Conservation (phyloP, 2,888 invertebrate species). For the Eupeodes latifasciatus region DNA sequence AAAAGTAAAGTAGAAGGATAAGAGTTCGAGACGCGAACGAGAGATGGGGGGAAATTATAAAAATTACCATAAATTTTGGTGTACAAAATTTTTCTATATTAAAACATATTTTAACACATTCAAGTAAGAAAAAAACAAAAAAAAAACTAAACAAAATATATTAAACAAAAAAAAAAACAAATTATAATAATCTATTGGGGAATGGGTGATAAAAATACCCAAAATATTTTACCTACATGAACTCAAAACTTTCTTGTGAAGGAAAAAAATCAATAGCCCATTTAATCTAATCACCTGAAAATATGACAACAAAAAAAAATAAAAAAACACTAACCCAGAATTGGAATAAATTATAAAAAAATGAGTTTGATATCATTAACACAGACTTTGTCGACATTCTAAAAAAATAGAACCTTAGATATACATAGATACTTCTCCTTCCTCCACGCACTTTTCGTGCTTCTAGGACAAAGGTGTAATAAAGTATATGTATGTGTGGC, state of each 20-base stretch:
- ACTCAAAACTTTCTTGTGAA: slow-evolving; percentile 30
- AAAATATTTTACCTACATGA: slow-evolving; percentile 16
- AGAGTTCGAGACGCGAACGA: background rate
- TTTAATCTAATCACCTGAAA: slow-evolving; percentile 72
- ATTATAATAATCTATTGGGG: slow-evolving; percentile 22
- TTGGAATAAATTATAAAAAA: slow-evolving; percentile 74
- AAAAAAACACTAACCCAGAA: slow-evolving; percentile 56
- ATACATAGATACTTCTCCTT: background rate
- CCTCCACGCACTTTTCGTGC: slow-evolving; percentile 46
- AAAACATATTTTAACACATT: slow-evolving; percentile 22
- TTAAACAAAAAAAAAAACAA: slow-evolving; percentile 14
- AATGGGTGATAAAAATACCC: slow-evolving; percentile 5
- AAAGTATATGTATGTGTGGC: slow-evolving; percentile 31
- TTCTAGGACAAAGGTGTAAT: slow-evolving; percentile 55
- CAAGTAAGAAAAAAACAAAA: background rate
- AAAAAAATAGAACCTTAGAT: slow-evolving; percentile 26
- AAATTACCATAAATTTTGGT: slow-evolving; percentile 43
- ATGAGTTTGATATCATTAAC: slow-evolving; percentile 64
- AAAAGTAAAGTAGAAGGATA: background rate
- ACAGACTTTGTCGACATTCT: slow-evolving; percentile 43
- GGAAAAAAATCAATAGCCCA: slow-evolving; percentile 68
- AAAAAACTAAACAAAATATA: background rate
- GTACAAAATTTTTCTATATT: background rate
- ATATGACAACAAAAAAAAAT: slow-evolving; percentile 51
- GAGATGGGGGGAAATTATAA: slow-evolving; percentile 23